Evolutionary conservation across 2,797 vertebrate species (phyloP).

Genomic region (Poeciliopsis turneri): DNA sequence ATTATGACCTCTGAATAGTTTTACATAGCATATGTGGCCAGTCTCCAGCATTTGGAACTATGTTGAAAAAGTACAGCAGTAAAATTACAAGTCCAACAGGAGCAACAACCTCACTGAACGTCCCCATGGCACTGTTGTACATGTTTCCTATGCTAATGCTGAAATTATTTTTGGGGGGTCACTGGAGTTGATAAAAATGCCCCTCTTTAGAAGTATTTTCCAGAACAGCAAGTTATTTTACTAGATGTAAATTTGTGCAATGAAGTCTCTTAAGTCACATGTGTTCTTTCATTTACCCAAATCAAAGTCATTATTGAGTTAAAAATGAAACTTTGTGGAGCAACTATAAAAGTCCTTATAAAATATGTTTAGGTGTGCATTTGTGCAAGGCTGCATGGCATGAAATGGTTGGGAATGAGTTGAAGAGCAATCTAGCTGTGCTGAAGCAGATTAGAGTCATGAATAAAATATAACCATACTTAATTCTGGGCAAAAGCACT

Average conservation of each 20-base stretch:
- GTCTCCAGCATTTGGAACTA: not conserved
- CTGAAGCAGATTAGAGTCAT: slow-evolving; percentile 28
- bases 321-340: not conserved
- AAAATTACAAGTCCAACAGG: not conserved
- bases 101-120: not conserved
- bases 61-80: not conserved
- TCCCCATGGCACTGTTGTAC: not conserved
- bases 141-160: not conserved
- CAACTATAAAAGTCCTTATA: not conserved
- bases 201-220: not conserved
- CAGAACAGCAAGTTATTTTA: not conserved
- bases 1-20: not conserved
- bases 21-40: not conserved
- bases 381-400: not conserved
- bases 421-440: slow-evolving; percentile 7
- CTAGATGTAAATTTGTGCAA: not conserved
- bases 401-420: not conserved
- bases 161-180: not conserved
- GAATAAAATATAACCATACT: slow-evolving; percentile 40
- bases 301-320: not conserved
- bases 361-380: not conserved
- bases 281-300: not conserved
- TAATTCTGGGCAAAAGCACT: slow-evolving; percentile 20
- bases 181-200: not conserved
- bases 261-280: not conserved